phyloP scores from a whole-genome alignment of 1,140 invertebrate genomes.

The Sycophaga agraensis region DNA sequence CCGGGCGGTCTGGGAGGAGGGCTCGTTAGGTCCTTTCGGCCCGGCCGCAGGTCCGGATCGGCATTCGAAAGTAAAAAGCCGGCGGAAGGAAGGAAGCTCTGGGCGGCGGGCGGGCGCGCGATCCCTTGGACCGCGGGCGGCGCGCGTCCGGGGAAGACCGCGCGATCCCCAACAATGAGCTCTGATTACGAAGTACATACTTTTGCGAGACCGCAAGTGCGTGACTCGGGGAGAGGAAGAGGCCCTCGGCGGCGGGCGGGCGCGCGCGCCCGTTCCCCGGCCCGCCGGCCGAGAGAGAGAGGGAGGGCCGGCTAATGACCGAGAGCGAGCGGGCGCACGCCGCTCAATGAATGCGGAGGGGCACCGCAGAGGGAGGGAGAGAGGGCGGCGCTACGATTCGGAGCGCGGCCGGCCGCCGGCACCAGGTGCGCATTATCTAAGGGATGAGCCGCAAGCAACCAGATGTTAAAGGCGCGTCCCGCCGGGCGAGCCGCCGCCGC shows the following conservation, averaged over 20 bases:
- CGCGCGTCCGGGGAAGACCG: constrained; percentile 5
- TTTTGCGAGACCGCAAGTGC: constrained; percentile 5
- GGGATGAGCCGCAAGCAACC: constrained; percentile 26
- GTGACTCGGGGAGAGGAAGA: neutral
- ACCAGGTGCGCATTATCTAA: constrained; percentile 33
- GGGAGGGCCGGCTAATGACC: neutral
- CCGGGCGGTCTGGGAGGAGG: no score
- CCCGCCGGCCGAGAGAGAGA: neutral
- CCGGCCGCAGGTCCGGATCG: no score
- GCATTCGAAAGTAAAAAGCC: neutral
- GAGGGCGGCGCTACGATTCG: constrained; percentile 5
- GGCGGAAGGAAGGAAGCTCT: neutral
- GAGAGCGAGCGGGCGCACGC: neutral
- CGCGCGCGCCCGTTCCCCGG: neutral
- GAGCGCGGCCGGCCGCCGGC: neutral
- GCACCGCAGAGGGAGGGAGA: neutral
- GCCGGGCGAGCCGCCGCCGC: neutral
- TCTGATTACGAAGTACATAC: constrained; percentile 21
- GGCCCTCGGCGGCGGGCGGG: neutral
- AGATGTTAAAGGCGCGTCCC: constrained; percentile 17
- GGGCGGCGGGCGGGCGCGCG: neutral
- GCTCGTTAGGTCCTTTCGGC: no score
- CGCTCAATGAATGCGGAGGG: constrained; percentile 11
- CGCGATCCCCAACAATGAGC: neutral
- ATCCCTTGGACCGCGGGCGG: no score